Base-by-base conservation (phyloP, 2,113 vertebrate genomes). In the Bostrychus sinensis region DNA sequence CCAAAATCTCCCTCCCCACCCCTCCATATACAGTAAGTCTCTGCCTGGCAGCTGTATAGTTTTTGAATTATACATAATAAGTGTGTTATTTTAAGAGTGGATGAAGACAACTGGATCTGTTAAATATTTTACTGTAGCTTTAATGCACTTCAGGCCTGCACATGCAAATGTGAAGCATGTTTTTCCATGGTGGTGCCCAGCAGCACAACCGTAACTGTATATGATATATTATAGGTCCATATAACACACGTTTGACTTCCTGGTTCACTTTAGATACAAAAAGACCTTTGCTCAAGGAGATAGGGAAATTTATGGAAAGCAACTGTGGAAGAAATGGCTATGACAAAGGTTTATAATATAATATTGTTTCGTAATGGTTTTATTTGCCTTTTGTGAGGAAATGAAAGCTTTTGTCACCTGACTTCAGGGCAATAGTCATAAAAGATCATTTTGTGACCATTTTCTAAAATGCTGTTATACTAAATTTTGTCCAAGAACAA, bases 1-100 rank as follows among this genome's bases (percentile, higher is more conserved):
- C 97, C 75, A 96, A 92, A 93, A 96, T 99, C 77, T 98, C 96
- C 17, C 87, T 99, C 55, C 97, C 97, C 82, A 94, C 94, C 32
- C 96, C 97, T 66, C 97, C 97, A 5, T 99, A 98, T 64, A 95
- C 95, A 79, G 97, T 99, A 94, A 98, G 97, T 97, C 46, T 28
- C 3, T 7, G 36, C n/a, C 9, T 19, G 22, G 19, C 23, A 42
- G 7, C 39, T 70, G n/a, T 59, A 17, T n/a, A 65, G 22, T 23
- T 17, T 23, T 34, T 59, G 13, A 80, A 63, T 66, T 55, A 54
- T 9, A 62, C 7, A 22, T 39, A 17, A 2, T 28, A 2, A 51
- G 11, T 13, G 16, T 62, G 55, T 76, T 14, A 19, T 66, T 62
- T 36, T 32, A 66, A 34, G 7, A 22, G 45, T 20, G 1, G 0